phyloP scores from a whole-genome alignment of 1,140 invertebrate genomes.

The Trichoplusia ni region DNA sequence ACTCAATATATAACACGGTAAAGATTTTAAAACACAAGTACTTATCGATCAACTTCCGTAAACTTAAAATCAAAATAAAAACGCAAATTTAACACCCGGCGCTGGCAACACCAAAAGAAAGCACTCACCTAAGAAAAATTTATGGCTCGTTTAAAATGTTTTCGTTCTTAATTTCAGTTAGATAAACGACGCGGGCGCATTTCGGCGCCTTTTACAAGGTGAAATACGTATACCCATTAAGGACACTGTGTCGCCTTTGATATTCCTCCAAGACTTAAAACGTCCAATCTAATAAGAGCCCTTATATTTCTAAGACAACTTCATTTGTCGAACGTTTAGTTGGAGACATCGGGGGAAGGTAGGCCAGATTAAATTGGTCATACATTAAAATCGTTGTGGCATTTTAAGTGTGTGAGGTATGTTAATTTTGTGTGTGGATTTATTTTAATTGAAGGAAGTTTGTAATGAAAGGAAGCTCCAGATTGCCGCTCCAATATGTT shows the following conservation, averaged over 20 bases:
- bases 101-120: constrained; percentile 56
- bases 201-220: constrained; percentile 63
- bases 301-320: not conserved
- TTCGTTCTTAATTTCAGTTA: constrained; percentile 74
- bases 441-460: constrained; percentile 53
- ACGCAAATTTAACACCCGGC: not conserved
- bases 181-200: constrained; percentile 55
- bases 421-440: constrained; percentile 56
- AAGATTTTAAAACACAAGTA: not conserved
- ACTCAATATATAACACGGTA: not conserved
- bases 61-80: too few species aligned
- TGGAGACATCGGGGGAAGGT: not conserved
- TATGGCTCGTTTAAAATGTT: constrained; percentile 73
- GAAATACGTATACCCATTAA: constrained; percentile 62
- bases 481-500: constrained; percentile 8
- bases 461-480: constrained; percentile 37
- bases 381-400: constrained; percentile 42
- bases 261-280: constrained; percentile 43
- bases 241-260: constrained; percentile 42
- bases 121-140: constrained; percentile 55
- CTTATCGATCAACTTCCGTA: not conserved
- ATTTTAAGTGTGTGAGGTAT: constrained; percentile 58
- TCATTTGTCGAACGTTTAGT: constrained; percentile 2
- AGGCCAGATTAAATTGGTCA: constrained; percentile 44
- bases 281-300: constrained; percentile 34